A percentile compares a stretch with the other conserved stretches of the same genome.
These are phyloP conservation scores for Glyphotaelius pellucidus DNA, from an alignment of 2,888 invertebrate species.

Conservation along the genomic window DNA sequence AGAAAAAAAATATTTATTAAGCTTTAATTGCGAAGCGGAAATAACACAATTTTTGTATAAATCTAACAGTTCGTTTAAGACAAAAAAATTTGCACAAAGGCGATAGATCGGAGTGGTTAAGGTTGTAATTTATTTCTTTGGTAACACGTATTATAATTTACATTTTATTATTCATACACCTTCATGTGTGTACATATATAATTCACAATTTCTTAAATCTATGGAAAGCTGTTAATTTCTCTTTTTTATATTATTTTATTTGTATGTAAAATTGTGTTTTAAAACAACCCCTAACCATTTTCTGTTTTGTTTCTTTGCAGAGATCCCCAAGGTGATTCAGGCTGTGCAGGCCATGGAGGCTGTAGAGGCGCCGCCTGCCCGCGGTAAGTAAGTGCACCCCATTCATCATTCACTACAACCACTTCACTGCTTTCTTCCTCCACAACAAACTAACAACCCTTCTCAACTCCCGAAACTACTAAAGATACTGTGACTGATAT, in stretches of 20 bases:
- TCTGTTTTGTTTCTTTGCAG: slow-evolving; percentile 73
- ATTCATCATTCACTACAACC: slow-evolving; percentile 70
- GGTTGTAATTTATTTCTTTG: neutral
- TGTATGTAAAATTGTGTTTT: neutral
- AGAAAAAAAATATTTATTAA: too few species aligned
- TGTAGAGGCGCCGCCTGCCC: slow-evolving; percentile 80
- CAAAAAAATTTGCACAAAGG: too few species aligned
- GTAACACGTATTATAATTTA: neutral
- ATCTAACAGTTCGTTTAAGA: too few species aligned
- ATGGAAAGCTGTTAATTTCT: neutral
- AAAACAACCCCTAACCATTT: neutral
- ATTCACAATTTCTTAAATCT: neutral
- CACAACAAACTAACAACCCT: neutral
- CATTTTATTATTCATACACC: too few species aligned
- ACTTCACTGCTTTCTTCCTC: slow-evolving; percentile 61
- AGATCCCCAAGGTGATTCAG: slow-evolving; percentile 86
- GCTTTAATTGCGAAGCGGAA: too few species aligned
- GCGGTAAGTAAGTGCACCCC: slow-evolving; percentile 89
- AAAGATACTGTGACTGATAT: neutral
- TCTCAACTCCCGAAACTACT: slow-evolving; percentile 4
- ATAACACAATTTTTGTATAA: too few species aligned
- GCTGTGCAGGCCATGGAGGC: slow-evolving; percentile 81
- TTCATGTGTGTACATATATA: neutral
- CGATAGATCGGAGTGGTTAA: too few species aligned
- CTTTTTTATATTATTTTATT: neutral